phyloP scores from a whole-genome alignment of 1,140 invertebrate genomes.

The Diachasmimorpha longicaudata region DNA sequence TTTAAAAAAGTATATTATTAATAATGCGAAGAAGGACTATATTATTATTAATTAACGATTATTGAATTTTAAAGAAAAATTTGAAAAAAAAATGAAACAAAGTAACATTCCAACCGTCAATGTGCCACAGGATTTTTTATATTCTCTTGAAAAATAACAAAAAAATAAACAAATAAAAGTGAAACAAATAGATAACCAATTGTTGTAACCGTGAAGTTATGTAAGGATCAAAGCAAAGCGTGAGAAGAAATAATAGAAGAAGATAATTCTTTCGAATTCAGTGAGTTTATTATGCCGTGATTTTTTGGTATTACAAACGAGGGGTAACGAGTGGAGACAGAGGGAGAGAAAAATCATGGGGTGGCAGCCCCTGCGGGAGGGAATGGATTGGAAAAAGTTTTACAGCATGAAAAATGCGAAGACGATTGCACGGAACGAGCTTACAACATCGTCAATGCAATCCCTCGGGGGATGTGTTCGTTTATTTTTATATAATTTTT shows the following conservation, averaged over 20 bases:
- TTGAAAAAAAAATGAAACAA: constrained; percentile 45
- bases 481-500: background rate
- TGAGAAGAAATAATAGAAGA: background rate
- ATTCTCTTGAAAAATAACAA: constrained; percentile 52
- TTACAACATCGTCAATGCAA: background rate
- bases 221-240: background rate
- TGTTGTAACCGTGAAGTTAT: constrained; percentile 23
- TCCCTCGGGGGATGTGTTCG: background rate
- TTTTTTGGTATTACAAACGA: background rate
- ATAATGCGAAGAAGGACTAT: constrained; percentile 58
- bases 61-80: constrained; percentile 43
- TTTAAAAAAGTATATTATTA: constrained; percentile 55
- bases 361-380: constrained; percentile 10
- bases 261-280: background rate
- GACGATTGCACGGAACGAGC: background rate
- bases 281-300: constrained; percentile 4
- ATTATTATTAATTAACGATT: constrained; percentile 49
- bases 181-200: constrained; percentile 18
- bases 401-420: constrained; percentile 14
- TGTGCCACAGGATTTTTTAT: constrained; percentile 64
- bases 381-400: constrained; percentile 16
- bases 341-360: background rate
- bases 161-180: constrained; percentile 18
- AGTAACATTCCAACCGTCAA: constrained; percentile 64
- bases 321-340: background rate